Evolutionary conservation across 2,888 invertebrate genomes (phyloP).

Genomic region (Epistrophe grossulariae): DNA sequence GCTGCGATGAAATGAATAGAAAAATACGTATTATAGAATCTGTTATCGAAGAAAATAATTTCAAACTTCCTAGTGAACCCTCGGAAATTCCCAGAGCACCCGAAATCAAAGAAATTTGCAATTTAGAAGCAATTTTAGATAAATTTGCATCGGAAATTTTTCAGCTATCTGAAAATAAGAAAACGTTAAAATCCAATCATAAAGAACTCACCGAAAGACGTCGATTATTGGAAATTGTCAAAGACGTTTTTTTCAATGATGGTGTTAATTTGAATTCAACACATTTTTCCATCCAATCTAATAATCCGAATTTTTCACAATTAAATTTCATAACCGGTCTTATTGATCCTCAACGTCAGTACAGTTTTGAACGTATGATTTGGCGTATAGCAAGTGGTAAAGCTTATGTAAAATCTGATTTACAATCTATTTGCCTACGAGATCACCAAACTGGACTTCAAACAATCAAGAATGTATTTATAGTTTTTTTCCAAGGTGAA

Average conservation of each 20-base stretch:
- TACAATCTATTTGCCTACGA: slow-evolving; percentile 88
- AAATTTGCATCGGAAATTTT: slow-evolving; percentile 98
- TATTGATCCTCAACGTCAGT: slow-evolving; percentile 91
- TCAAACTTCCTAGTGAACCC: slow-evolving; percentile 89
- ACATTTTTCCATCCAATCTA: slow-evolving; percentile 86
- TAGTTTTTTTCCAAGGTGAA: slow-evolving; percentile 93
- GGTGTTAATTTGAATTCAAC: slow-evolving; percentile 82
- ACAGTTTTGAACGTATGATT: slow-evolving; percentile 93
- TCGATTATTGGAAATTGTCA: slow-evolving; percentile 97
- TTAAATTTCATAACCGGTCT: slow-evolving; percentile 93
- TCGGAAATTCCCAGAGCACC: slow-evolving; percentile 89
- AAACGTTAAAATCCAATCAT: slow-evolving; percentile 96
- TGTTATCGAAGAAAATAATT: slow-evolving; percentile 91
- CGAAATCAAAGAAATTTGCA: slow-evolving; percentile 91
- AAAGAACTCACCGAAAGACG: slow-evolving; percentile 96
- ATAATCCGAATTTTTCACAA: slow-evolving; percentile 82
- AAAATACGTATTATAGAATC: slow-evolving; percentile 92
- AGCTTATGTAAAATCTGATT: slow-evolving; percentile 92
- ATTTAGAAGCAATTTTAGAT: slow-evolving; percentile 94
- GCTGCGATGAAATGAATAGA: slow-evolving; percentile 94
- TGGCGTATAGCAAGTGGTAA: slow-evolving; percentile 95
- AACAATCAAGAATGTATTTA: slow-evolving; percentile 93
- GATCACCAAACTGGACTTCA: slow-evolving; percentile 90
- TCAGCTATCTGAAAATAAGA: slow-evolving; percentile 97
- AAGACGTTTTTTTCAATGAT: slow-evolving; percentile 84